Conservation (phyloP, 2,888 invertebrate species). For the Conus canariensis region DNA sequence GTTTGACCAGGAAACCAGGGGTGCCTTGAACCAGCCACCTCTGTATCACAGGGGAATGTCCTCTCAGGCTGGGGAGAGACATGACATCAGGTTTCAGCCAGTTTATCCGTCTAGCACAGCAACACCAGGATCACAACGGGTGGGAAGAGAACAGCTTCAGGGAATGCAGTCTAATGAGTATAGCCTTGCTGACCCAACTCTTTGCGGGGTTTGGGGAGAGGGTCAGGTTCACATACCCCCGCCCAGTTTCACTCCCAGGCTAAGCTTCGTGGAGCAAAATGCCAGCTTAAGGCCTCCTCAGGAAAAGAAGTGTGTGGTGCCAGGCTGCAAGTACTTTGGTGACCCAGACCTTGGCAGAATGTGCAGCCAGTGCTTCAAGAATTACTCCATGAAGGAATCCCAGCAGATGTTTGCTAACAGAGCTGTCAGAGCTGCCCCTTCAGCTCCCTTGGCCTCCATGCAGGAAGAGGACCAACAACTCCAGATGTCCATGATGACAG, state of each 20-base stretch:
- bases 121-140: neutral
- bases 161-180: neutral
- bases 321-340: slow-evolving; percentile 61
- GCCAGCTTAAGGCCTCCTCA: neutral
- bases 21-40: neutral
- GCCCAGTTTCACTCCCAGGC: slow-evolving; percentile 9
- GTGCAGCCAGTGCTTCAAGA: slow-evolving; percentile 63
- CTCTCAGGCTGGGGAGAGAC: too few species aligned
- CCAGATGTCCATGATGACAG: slow-evolving; percentile 64
- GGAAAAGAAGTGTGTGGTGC: slow-evolving; percentile 49
- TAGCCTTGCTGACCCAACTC: neutral
- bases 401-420: neutral
- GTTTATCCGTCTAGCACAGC: neutral
- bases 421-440: slow-evolving; percentile 39
- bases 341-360: slow-evolving; percentile 53
- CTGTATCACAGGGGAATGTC: neutral
- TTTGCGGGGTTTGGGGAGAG: neutral
- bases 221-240: neutral
- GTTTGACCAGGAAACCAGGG: neutral
- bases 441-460: slow-evolving; percentile 55
- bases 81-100: neutral
- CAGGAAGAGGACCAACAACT: slow-evolving; percentile 39
- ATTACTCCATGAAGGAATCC: slow-evolving; percentile 57
- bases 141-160: slow-evolving; percentile 9
- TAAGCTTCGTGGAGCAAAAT: neutral